A percentile compares a stretch with the other conserved stretches of the same genome.
These are phyloP conservation scores for Drosophila ustulata DNA, from an alignment of 2,888 invertebrate genomes.

Conservation along the genomic window DNA sequence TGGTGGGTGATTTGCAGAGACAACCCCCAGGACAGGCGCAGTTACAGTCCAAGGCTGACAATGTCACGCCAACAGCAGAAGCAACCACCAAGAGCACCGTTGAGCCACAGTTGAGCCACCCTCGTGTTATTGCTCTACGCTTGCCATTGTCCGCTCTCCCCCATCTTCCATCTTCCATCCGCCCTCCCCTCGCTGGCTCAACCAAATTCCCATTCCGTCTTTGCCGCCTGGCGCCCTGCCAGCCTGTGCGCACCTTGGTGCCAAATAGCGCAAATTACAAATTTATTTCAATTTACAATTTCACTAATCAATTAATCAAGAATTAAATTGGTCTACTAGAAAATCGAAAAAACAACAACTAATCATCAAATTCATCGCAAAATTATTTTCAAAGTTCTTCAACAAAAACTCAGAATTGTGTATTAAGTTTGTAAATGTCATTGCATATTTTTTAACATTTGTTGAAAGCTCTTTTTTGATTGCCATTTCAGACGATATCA, in stretches of 20 bases:
- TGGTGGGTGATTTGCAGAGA: constrained; percentile 74
- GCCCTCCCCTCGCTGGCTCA: constrained; percentile 28
- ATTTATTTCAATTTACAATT: not conserved
- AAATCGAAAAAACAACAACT: no score
- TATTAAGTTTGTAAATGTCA: no score
- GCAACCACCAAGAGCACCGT: constrained; percentile 64
- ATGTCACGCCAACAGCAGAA: constrained; percentile 59
- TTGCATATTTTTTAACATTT: no score
- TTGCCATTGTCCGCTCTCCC: constrained; percentile 62
- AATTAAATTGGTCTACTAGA: not conserved
- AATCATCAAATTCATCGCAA: not conserved
- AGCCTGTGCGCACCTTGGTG: constrained; percentile 56
- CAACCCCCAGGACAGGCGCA: constrained; percentile 58
- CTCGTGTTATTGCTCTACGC: constrained; percentile 71
- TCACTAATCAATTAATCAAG: not conserved
- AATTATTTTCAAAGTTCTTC: not conserved
- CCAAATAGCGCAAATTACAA: constrained; percentile 1
- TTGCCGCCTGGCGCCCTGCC: constrained; percentile 65
- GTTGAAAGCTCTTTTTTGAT: no score
- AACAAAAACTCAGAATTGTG: no score
- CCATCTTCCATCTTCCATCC: not conserved
- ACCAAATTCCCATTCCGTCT: constrained; percentile 43
- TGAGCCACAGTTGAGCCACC: constrained; percentile 75
- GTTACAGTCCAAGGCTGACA: constrained; percentile 55
- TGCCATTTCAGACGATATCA: no score